Percentiles rank a stretch among this genome's conserved stretches.
These are phyloP conservation scores for Champsocephalus gunnari DNA, from an alignment of 2,797 vertebrate species.

Conservation along the genomic window DNA sequence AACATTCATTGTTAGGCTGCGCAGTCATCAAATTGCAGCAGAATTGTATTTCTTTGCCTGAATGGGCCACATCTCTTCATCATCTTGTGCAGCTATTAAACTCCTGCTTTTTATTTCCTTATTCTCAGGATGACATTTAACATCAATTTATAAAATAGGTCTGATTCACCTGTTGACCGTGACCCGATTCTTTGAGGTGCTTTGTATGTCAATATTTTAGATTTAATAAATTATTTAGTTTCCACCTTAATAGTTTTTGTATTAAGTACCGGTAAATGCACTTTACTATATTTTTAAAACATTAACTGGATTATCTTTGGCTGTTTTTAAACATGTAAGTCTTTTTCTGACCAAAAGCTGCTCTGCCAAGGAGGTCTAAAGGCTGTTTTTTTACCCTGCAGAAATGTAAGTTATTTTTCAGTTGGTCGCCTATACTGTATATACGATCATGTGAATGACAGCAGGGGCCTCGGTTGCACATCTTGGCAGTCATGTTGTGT, in stretches of 20 bases:
- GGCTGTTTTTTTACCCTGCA: conserved; percentile 8
- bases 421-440: background rate
- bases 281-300: background rate
- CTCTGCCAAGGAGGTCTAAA: background rate
- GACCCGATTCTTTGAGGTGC: background rate
- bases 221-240: background rate
- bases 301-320: background rate
- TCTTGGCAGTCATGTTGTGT: background rate
- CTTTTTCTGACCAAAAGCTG: background rate
- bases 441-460: conserved; percentile 13
- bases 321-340: conserved; percentile 1
- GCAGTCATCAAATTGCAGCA: background rate
- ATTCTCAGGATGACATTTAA: no score
- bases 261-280: background rate
- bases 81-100: background rate
- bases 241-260: background rate
- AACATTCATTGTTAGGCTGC: background rate
- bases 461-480: background rate
- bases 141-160: no score
- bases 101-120: background rate
- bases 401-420: conserved; percentile 13
- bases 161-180: background rate
- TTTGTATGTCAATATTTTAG: background rate
- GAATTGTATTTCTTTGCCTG: background rate
- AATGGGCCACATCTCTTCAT: no score